phyloP scores from a whole-genome alignment of 1,140 invertebrate genomes.

The Cydia fagiglandana region DNA sequence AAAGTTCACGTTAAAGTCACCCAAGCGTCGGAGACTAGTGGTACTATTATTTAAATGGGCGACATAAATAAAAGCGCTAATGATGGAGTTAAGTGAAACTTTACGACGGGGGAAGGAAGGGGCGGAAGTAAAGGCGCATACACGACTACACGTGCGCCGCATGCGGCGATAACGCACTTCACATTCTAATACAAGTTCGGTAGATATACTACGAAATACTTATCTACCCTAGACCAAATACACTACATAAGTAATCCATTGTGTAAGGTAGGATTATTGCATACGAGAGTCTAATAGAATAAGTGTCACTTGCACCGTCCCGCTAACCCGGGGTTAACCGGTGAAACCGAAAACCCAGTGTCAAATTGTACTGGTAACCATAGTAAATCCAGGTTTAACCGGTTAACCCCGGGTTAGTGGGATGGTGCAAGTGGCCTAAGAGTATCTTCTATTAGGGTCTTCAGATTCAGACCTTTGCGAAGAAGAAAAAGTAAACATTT shows the following conservation, averaged over 20 bases:
- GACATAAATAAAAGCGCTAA: constrained; percentile 31
- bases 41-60: constrained; percentile 26
- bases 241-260: not conserved
- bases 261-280: not conserved
- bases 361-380: too few species aligned
- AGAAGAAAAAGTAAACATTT: too few species aligned
- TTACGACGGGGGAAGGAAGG: constrained; percentile 62
- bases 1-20: constrained; percentile 28
- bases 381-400: too few species aligned
- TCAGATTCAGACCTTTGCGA: too few species aligned
- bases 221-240: not conserved
- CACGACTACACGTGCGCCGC: constrained; percentile 58
- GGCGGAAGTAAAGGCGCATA: constrained; percentile 59
- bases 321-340: too few species aligned
- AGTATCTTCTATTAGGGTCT: too few species aligned
- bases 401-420: too few species aligned
- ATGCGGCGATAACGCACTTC: constrained; percentile 60
- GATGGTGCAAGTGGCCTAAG: too few species aligned
- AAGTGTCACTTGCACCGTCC: too few species aligned
- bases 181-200: constrained; percentile 22
- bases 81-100: constrained; percentile 59
- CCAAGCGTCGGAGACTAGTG: not conserved
- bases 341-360: too few species aligned
- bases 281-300: too few species aligned
- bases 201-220: not conserved